Evolutionary conservation across 1,140 invertebrate species (phyloP).

Genomic region (Physella acuta): DNA sequence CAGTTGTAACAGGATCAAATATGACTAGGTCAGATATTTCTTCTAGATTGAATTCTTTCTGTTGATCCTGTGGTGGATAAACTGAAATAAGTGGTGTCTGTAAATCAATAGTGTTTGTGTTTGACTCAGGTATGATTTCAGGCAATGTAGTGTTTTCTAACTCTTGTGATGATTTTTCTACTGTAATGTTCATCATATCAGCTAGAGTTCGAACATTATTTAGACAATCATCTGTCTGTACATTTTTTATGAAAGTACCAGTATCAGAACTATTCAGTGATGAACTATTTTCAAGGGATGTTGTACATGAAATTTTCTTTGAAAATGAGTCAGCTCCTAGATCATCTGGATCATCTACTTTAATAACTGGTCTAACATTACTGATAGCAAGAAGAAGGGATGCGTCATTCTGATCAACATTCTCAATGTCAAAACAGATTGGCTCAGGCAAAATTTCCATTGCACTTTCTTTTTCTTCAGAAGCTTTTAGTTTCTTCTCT

Average conservation of each 20-base stretch:
- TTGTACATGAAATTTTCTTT: not conserved
- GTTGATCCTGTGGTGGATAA: no score
- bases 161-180: not conserved
- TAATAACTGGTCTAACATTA: constrained; percentile 14
- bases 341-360: no score
- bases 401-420: constrained; percentile 18
- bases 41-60: constrained; percentile 13
- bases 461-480: not conserved
- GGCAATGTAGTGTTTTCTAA: no score
- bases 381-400: constrained; percentile 17
- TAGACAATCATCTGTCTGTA: not conserved
- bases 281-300: not conserved
- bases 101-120: not conserved
- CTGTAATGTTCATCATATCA: not conserved
- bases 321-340: not conserved
- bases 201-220: not conserved
- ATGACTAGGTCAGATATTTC: constrained; percentile 22
- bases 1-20: constrained; percentile 7
- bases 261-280: not conserved
- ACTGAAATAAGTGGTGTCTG: no score
- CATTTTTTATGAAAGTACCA: not conserved
- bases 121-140: not conserved
- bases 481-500: not conserved
- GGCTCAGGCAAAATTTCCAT: not conserved
- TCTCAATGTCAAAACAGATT: constrained; percentile 1